Percentiles rank a stretch among this genome's conserved stretches.
These are phyloP conservation scores for Pocillopora meandrina DNA, from an alignment of 92 coral and sea anemone genomes.

Conservation along the genomic window DNA sequence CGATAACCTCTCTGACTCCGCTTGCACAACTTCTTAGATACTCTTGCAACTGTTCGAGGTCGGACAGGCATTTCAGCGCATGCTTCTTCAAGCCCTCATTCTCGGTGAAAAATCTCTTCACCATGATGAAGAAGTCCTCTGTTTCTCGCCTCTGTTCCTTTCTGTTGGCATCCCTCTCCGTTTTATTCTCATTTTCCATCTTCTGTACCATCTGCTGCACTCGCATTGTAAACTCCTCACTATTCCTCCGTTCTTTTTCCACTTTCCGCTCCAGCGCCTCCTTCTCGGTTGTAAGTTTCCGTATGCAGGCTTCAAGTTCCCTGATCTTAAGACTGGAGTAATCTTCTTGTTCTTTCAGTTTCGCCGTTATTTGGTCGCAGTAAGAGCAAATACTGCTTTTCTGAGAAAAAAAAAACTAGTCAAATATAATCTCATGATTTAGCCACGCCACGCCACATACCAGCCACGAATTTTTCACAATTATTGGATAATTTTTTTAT, in stretches of 20 bases:
- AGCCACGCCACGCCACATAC: too few relatives aligned
- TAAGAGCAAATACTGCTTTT: not conserved
- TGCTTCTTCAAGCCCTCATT: conserved; percentile 27
- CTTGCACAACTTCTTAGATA: conserved; percentile 23
- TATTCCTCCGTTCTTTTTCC: conserved; percentile 15
- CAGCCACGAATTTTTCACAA: too few relatives aligned
- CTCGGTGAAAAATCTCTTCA: conserved; percentile 28
- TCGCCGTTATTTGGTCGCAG: conserved; percentile 24
- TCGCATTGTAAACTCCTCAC: conserved; percentile 37
- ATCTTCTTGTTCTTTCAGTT: conserved; percentile 10
- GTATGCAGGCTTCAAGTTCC: conserved; percentile 40
- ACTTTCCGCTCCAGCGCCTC: conserved; percentile 19
- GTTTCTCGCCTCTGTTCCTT: conserved; percentile 21
- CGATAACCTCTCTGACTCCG: conserved; percentile 29
- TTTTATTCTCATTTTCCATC: conserved; percentile 37
- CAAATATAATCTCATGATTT: too few relatives aligned
- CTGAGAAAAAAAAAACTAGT: not conserved
- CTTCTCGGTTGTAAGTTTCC: conserved; percentile 28
- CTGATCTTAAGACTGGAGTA: conserved; percentile 2
- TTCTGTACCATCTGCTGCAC: conserved; percentile 37
- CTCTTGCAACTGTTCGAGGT: conserved; percentile 16
- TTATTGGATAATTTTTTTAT: too few relatives aligned
- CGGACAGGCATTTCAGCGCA: conserved; percentile 34
- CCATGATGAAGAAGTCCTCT: conserved; percentile 33
- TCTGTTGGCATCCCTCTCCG: conserved; percentile 29